These are phyloP conservation scores for Oceanites oceanicus DNA, from an alignment of 2,113 vertebrate genomes.

Conservation along the genomic window DNA sequence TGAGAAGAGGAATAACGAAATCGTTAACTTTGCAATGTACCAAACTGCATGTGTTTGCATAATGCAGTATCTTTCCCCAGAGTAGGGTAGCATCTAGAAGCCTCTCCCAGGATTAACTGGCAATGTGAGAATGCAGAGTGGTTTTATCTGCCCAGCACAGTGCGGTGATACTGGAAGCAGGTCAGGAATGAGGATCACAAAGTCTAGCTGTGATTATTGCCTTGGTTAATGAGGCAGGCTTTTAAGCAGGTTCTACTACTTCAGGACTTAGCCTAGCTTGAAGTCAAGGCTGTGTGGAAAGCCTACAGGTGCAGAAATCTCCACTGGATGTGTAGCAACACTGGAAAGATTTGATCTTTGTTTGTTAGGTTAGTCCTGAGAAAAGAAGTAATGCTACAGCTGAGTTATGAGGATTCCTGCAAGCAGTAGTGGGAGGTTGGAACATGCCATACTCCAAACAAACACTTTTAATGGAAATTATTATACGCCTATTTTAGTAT, in stretches of 20 bases:
- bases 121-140: not conserved
- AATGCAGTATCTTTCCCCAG: not conserved
- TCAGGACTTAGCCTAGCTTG: not conserved
- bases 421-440: not conserved
- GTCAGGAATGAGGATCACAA: not conserved
- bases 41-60: not conserved
- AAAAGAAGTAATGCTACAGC: not conserved
- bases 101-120: not conserved
- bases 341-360: not conserved
- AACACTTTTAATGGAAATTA: not conserved
- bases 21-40: not conserved
- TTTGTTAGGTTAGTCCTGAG: not conserved
- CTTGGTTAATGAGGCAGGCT: not conserved
- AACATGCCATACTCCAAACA: rapidly evolving
- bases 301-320: not conserved
- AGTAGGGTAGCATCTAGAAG: not conserved
- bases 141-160: not conserved
- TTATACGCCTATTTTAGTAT: not conserved
- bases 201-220: not conserved
- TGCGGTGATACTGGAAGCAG: not conserved
- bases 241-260: not conserved
- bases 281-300: not conserved
- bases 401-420: not conserved
- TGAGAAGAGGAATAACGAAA: not conserved
- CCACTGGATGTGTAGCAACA: not conserved